Evolutionary conservation across 2,797 vertebrate genomes (phyloP).

Genomic region (Arnoldichthys spilopterus): DNA sequence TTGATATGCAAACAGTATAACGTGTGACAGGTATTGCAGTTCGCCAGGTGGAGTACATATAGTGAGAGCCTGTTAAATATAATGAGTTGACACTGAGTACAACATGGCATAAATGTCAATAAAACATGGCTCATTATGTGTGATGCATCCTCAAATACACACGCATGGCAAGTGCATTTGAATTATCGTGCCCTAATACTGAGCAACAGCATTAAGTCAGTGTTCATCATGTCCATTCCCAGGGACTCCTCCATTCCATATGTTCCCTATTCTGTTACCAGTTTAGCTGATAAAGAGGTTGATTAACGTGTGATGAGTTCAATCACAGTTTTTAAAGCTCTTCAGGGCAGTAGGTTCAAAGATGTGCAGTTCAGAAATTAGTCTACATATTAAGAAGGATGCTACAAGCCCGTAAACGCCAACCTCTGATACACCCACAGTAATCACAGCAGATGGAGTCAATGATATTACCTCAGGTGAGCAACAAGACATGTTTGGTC

Average conservation of each 20-base stretch:
- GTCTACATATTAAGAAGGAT: neutral
- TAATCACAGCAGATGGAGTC: constrained; percentile 8
- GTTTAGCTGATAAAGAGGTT: neutral
- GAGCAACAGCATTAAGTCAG: neutral
- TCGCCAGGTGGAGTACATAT: constrained; percentile 43
- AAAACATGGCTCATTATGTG: constrained; percentile 1
- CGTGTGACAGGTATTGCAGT: constrained; percentile 17
- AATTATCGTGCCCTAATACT: neutral
- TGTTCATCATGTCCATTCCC: neutral
- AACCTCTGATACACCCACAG: neutral
- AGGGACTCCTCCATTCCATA: neutral
- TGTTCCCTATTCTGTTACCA: neutral
- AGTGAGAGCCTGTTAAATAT: constrained; percentile 17
- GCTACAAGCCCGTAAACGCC: neutral
- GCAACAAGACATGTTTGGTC: constrained; percentile 38
- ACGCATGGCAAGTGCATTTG: neutral
- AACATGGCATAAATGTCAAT: neutral
- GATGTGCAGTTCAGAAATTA: neutral
- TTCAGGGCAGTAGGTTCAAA: neutral
- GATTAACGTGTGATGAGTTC: constrained; percentile 7
- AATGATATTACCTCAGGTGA: constrained; percentile 22
- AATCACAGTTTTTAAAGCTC: neutral
- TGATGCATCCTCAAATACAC: constrained; percentile 9
- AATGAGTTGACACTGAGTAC: constrained; percentile 22
- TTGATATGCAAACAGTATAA: constrained; percentile 36